phyloP scores from a whole-genome alignment of 2,113 vertebrate genomes.

The Uria lomvia region DNA sequence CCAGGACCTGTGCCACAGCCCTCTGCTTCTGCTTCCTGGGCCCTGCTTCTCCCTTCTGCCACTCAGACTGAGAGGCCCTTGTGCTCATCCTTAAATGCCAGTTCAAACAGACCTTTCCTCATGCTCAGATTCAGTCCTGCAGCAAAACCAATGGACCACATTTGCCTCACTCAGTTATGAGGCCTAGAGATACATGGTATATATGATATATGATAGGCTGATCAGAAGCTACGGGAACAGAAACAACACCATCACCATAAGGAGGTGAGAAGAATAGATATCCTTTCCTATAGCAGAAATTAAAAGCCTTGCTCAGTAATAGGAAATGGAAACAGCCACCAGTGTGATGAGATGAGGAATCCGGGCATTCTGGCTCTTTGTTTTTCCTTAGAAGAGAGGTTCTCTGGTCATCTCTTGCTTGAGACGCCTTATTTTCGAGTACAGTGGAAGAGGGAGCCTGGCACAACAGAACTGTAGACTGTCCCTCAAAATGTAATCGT shows the following conservation, averaged over 20 bases:
- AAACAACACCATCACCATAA: background rate
- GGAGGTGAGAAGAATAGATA: background rate
- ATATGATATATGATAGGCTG: too few relatives aligned
- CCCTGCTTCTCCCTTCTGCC: background rate
- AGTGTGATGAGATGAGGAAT: background rate
- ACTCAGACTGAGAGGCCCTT: background rate
- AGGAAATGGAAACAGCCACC: background rate
- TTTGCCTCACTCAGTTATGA: background rate
- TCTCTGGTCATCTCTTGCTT: background rate
- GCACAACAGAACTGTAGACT: background rate
- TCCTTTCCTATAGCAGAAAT: background rate
- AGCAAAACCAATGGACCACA: background rate
- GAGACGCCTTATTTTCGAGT: background rate
- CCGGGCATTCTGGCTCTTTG: background rate
- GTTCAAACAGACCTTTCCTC: background rate
- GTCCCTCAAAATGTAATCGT: background rate
- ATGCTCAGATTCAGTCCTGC: background rate
- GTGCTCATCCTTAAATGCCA: background rate
- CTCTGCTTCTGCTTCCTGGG: background rate
- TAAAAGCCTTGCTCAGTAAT: background rate
- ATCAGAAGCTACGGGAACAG: background rate
- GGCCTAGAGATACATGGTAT: background rate
- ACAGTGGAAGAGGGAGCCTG: background rate
- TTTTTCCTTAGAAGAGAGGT: background rate
- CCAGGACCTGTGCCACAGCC: background rate